Conservation (phyloP, 1,140 invertebrate species). For the Scaptomyza graminum region DNA sequence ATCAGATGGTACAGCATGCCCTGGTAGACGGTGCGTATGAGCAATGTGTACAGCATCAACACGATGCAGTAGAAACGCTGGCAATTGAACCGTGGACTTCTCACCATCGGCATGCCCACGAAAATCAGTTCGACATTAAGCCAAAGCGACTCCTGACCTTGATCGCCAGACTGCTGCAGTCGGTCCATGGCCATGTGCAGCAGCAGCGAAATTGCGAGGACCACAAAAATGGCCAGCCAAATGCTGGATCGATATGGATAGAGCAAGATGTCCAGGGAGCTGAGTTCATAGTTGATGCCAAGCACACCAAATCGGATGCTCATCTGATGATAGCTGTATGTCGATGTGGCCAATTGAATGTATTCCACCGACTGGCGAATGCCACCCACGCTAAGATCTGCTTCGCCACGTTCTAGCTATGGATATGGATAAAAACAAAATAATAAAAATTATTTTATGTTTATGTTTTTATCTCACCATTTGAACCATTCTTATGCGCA, state of each 20-base stretch:
- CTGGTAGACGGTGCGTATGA: conserved; percentile 72
- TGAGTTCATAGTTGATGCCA: conserved; percentile 48
- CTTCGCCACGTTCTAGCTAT: conserved; percentile 43
- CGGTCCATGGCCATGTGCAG: conserved; percentile 40
- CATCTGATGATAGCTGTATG: conserved; percentile 60
- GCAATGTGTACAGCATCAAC: conserved; percentile 61
- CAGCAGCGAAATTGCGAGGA: conserved; percentile 40
- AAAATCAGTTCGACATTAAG: conserved; percentile 49
- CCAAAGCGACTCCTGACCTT: neutral
- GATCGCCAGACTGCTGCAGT: conserved; percentile 21
- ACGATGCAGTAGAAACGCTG: conserved; percentile 56
- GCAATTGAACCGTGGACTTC: conserved; percentile 20
- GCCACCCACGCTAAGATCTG: conserved; percentile 56
- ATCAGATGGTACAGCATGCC: conserved; percentile 68
- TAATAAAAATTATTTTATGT: neutral
- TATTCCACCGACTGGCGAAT: conserved; percentile 53
- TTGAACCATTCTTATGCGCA: conserved; percentile 27
- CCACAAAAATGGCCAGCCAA: conserved; percentile 50
- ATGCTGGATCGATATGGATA: conserved; percentile 57
- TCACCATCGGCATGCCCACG: conserved; percentile 62
- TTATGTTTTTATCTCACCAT: conserved; percentile 42
- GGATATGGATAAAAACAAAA: neutral
- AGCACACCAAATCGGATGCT: conserved; percentile 50
- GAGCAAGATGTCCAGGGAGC: conserved; percentile 57
- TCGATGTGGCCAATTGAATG: conserved; percentile 45